Conservation (phyloP, 2,797 vertebrate species). For the Tauraco hartlaubi region DNA sequence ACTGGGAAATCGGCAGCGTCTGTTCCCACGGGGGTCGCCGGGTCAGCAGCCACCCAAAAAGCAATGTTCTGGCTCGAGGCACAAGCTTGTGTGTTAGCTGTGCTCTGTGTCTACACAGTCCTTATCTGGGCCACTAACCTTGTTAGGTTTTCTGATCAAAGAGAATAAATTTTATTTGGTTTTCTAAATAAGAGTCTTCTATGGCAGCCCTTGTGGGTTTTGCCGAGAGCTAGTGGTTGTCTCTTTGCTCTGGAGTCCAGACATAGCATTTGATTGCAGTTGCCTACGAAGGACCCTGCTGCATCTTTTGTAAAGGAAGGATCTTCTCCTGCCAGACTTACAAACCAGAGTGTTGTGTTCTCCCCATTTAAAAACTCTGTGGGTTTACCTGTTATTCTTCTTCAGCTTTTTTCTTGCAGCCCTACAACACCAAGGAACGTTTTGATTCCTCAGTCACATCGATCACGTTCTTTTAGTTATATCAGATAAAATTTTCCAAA, state of each 20-base stretch:
- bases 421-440: background rate
- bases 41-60: background rate
- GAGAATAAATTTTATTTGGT: background rate
- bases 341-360: background rate
- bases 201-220: background rate
- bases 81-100: rapidly evolving
- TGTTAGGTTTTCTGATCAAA: background rate
- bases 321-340: background rate
- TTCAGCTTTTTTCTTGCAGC: background rate
- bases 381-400: background rate
- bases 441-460: background rate
- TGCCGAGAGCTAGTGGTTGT: background rate
- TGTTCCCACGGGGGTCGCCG: background rate
- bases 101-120: background rate
- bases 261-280: background rate
- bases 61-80: rapidly evolving
- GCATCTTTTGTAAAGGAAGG: background rate
- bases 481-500: background rate
- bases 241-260: background rate
- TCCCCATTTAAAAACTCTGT: background rate
- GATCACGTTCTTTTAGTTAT: background rate
- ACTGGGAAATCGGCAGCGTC: background rate
- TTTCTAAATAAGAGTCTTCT: background rate
- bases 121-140: background rate
- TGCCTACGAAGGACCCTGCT: background rate